Evolutionary conservation across 2,888 invertebrate genomes (phyloP), one percentile per base, ranked within the genome.

Genomic region (Ornithoptera alexandrae): DNA sequence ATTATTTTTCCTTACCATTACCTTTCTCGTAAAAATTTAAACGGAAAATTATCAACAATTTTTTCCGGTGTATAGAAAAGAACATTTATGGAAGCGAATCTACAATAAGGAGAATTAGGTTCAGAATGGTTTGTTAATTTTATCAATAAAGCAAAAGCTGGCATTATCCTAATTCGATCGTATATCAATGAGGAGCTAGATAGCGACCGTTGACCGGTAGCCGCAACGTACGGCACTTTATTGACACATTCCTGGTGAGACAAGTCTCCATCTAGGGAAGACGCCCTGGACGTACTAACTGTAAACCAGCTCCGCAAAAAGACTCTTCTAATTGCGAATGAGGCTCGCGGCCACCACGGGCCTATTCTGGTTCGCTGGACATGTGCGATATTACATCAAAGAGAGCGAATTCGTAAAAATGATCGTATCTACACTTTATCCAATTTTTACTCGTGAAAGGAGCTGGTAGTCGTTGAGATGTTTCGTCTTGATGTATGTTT

Each of bases 261-360:
- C 85, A 72, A 79, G 81, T 86, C 81, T 84, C 89, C 89, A 81
- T 90, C 78, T 88, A 89, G 75, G 89, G 89, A 80, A 84, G 77
- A 77, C 77, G 81, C 81, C 84, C 85, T 84, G 87, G 83, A 84
- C 82, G 77, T 78, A 74, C 81, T 89, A 89, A 88, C 89, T 84
- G 89, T 88, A 87, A 77, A 79, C 77, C 75, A 75, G 79, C 75
- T 73, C 70, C 65, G 84, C 81, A 87, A 86, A 86, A 87, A 85
- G 77, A 75, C 72, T 72, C 79, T 80, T 85, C 84, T 88, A 88
- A 88, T 88, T 87, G 86, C 84, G 74, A 76, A 78, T 79, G 76
- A 77, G 75, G 74, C 80, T 80, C 78, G 80, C 78, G 80, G 78
- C 79, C 72, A 72, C 73, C 75, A 72, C 71, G 68, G 61, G 30